phyloP scores from a whole-genome alignment of 2,888 invertebrate species.

The Lasioglossum oenotherae region DNA sequence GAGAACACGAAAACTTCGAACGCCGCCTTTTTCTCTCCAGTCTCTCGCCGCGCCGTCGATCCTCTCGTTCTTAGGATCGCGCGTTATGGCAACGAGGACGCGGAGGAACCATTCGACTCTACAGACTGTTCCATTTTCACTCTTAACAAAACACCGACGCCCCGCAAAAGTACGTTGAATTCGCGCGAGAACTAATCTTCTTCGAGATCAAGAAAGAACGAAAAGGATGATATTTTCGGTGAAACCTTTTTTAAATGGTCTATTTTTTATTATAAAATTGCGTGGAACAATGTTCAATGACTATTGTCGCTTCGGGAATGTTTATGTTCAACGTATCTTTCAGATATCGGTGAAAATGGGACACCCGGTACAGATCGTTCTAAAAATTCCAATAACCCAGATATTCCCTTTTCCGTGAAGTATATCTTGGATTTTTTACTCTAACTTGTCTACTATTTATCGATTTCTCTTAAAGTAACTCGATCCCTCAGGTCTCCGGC shows the following conservation, averaged over 20 bases:
- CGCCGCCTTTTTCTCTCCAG: conserved; percentile 33
- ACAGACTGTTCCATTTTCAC: conserved; percentile 1
- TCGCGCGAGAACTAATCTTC: neutral
- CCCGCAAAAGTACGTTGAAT: neutral
- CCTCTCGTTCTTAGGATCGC: conserved; percentile 33
- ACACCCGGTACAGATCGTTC: neutral
- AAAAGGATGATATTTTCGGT: neutral
- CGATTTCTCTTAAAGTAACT: conserved; percentile 8
- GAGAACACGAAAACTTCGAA: conserved; percentile 30
- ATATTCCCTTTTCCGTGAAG: neutral
- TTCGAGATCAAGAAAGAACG: neutral
- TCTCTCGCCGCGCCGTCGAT: conserved; percentile 50
- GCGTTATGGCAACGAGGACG: conserved; percentile 24
- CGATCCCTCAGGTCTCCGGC: neutral
- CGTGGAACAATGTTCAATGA: neutral
- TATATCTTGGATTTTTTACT: neutral
- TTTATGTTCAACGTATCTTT: neutral
- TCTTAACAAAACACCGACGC: too few relatives aligned
- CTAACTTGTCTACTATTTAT: conserved; percentile 2
- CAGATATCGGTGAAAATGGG: neutral
- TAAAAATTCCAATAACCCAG: neutral
- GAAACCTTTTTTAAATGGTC: neutral
- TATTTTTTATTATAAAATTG: neutral
- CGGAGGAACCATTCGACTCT: conserved; percentile 14
- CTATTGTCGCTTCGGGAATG: neutral